A percentile compares a stretch with the other conserved stretches of the same genome.
Conservation (phyloP, 2,113 vertebrate genomes). For the Panthera uncia region DNA sequence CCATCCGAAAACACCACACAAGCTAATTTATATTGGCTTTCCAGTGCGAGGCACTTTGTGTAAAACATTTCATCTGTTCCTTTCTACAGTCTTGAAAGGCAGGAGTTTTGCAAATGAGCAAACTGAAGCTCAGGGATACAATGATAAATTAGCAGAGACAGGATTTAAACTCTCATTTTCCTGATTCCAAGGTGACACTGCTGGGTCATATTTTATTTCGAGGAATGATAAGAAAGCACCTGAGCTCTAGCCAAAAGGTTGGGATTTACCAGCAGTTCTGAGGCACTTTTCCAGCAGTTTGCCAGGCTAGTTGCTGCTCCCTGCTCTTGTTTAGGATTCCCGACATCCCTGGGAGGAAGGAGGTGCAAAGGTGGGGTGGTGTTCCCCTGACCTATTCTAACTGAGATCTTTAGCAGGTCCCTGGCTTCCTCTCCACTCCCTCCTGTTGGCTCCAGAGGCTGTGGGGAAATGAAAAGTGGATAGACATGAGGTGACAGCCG, state of each 20-base stretch:
- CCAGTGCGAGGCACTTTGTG: not conserved
- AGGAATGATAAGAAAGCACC: not conserved
- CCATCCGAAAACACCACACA: not conserved
- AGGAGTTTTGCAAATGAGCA: conserved; percentile 12
- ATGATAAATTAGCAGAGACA: not conserved
- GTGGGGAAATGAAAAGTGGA: not conserved
- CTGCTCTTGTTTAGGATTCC: not conserved
- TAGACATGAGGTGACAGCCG: rapidly evolving
- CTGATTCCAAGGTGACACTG: not conserved
- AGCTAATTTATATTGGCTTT: conserved; percentile 25
- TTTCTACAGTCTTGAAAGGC: not conserved
- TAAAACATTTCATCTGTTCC: not conserved
- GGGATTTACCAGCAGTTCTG: not conserved
- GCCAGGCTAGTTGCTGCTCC: not conserved
- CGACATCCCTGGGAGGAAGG: not conserved
- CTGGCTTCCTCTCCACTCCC: rapidly evolving
- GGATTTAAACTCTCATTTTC: not conserved
- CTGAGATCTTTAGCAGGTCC: not conserved
- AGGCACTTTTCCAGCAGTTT: not conserved
- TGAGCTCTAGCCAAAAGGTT: not conserved
- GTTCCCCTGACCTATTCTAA: not conserved
- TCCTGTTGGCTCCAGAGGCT: not conserved
- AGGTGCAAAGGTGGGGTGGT: rapidly evolving
- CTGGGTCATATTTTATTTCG: not conserved
- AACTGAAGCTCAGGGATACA: not conserved